Base-by-base conservation (phyloP, 2,797 vertebrate genomes). In the Artibeus lituratus region DNA sequence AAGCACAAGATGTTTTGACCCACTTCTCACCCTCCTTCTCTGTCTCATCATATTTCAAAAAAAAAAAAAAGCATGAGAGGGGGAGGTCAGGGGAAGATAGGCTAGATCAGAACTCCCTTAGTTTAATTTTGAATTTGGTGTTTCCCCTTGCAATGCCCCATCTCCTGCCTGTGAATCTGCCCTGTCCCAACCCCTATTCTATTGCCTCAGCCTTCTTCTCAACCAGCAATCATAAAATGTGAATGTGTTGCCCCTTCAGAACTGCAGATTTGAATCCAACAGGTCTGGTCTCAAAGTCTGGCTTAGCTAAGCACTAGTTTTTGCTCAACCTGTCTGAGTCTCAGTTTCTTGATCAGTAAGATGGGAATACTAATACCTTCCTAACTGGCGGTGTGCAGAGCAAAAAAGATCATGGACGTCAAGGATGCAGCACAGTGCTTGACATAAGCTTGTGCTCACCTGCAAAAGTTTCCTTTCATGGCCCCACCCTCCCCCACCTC, bases 361-460 rank as follows among this genome's bases (percentile, higher is more conserved):
- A 37, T 42, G 51, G 65, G 51, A 11, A 42, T 39, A 19, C 4
- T 18, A 21, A 91, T 22, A 32, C 22, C 19, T 86, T 72, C 35
- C 35, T 77, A 26, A 10, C 69, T 19, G 53, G 59, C 18, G 16
- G 26, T 35, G 7, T 51, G 21, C 26, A 57, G n/a, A 53, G 29
- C 15, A 24, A 49, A 89, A 70, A 44, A 22, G 7, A 4, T 15
- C 2, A 7, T 0, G 1, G 49, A 10, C n/a, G 0, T 18, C 11
- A 12, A 35, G 44, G 35, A 47, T 49, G 32, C 4, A 53, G 47
- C 55, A 6, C 37, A 39, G 26, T 37, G 65, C 11, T 49, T 18
- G 49, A 15, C 21, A 72, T n/a, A 29, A 74, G 78, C 55, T 67
- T 16, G 5, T 57, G 24, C 57, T 85, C 9, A 44, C 24, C 44